phyloP scores from a whole-genome alignment of 2,888 invertebrate species.

The Ceraclea dissimilis region DNA sequence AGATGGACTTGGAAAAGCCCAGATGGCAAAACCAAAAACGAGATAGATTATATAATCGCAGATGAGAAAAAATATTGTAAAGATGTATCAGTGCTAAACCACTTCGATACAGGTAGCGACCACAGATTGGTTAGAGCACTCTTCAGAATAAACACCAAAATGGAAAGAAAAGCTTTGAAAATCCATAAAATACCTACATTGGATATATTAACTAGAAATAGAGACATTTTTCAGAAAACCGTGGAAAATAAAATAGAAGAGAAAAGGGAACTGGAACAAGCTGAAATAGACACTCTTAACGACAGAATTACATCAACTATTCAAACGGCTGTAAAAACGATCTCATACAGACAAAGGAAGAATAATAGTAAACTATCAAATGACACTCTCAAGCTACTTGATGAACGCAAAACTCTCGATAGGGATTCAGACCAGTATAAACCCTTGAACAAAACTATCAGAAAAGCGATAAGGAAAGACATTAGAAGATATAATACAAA shows the following conservation, averaged over 20 bases:
- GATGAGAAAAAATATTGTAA: background rate
- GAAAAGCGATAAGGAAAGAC: too few species aligned
- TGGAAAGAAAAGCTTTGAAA: constrained; percentile 1
- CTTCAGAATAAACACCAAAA: background rate
- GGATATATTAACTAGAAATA: background rate
- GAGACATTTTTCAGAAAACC: background rate
- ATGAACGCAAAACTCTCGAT: background rate
- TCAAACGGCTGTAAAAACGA: background rate
- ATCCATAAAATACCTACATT: background rate
- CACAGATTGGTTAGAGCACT: background rate
- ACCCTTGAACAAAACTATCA: too few species aligned
- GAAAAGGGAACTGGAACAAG: background rate
- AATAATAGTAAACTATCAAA: too few species aligned
- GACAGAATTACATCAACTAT: background rate
- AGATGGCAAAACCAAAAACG: constrained; percentile 5
- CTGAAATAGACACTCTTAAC: background rate
- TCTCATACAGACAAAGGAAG: constrained; percentile 1
- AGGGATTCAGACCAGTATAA: too few species aligned
- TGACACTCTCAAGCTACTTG: too few species aligned
- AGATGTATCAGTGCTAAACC: too few species aligned
- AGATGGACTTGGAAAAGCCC: constrained; percentile 8
- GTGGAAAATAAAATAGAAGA: background rate
- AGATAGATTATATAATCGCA: constrained; percentile 3
- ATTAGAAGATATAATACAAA: too few species aligned
- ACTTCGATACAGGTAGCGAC: too few species aligned